Evolutionary conservation across 2,113 vertebrate genomes (phyloP), one percentile per base, ranked within the genome.

Genomic region (Psilopogon haemacephalus): DNA sequence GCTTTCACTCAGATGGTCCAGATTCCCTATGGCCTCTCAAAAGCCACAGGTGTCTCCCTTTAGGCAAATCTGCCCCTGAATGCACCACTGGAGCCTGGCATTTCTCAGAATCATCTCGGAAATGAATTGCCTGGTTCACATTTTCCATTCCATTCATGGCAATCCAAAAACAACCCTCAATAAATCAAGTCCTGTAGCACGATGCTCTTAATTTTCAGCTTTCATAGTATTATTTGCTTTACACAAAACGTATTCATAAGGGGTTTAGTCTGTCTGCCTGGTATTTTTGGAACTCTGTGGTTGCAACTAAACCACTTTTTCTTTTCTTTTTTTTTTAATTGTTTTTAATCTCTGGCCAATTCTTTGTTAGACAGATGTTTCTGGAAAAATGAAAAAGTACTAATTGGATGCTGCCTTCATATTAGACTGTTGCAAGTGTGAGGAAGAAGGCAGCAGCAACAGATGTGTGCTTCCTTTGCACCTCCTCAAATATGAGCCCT

Each of bases 361-460:
- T 95, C 21, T 65, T 84, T 21, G 48, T 68, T 78, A 86, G 32
- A 89, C 64, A 95, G 56, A 86, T 91, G 86, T 83, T 89, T 91
- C 37, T 63, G 33, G 15, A 1, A 0, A 5, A 7, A n/a, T n/a
- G 38, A 48, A 33, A 17, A 37, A 6, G 10, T 12, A 69, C 8
- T 70, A 73, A 55, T 63, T 82, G 30, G 38, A 16, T 75, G 30
- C 27, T 72, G 71, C 30, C 14, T 92, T 92, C 50, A 54, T 84
- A 52, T 69, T 91, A 75, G 44, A 10, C 17, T 71, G 6, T 59
- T 91, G 80, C 35, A 68, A 91, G 13, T 10, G 50, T 33, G 35
- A 91, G 15, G 26, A 85, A 89, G 24, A 67, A 52, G 38, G 67
- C 68, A 37, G 48, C 19, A 94, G 76, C 55, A 76, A 70, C 26